phyloP scores from a whole-genome alignment of 1,140 invertebrate genomes.

The Ptiloglossa arizonensis region DNA sequence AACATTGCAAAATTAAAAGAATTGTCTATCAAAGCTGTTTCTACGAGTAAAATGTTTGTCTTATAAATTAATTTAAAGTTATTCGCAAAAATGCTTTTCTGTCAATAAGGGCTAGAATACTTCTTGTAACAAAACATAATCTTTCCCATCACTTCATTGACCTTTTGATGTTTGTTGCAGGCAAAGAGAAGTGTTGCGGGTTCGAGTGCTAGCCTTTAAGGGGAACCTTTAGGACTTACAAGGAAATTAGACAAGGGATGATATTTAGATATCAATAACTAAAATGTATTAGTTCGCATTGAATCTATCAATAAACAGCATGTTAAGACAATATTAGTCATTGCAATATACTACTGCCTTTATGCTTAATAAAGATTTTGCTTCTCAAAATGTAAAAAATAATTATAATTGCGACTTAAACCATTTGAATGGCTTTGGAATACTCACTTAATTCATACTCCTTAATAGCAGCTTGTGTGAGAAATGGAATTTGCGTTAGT shows the following conservation, averaged over 20 bases:
- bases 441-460: conserved; percentile 71
- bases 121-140: not conserved
- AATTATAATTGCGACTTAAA: not conserved
- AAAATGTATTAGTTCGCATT: not conserved
- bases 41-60: too few relatives aligned
- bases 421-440: not conserved
- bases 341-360: not conserved
- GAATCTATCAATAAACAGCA: not conserved
- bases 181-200: not conserved
- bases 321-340: not conserved
- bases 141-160: not conserved
- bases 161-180: not conserved
- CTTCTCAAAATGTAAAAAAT: not conserved
- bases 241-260: not conserved
- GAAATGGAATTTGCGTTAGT: conserved; percentile 31
- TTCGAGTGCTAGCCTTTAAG: not conserved
- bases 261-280: conserved; percentile 8
- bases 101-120: too few relatives aligned
- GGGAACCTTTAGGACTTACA: not conserved
- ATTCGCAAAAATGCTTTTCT: not conserved
- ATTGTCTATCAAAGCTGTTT: too few relatives aligned
- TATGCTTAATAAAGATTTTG: not conserved
- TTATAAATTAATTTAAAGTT: not conserved
- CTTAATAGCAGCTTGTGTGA: conserved; percentile 67
- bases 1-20: not conserved